These are phyloP conservation scores for Brachionus rubens DNA, from an alignment of 1,140 invertebrate genomes.

Conservation along the genomic window DNA sequence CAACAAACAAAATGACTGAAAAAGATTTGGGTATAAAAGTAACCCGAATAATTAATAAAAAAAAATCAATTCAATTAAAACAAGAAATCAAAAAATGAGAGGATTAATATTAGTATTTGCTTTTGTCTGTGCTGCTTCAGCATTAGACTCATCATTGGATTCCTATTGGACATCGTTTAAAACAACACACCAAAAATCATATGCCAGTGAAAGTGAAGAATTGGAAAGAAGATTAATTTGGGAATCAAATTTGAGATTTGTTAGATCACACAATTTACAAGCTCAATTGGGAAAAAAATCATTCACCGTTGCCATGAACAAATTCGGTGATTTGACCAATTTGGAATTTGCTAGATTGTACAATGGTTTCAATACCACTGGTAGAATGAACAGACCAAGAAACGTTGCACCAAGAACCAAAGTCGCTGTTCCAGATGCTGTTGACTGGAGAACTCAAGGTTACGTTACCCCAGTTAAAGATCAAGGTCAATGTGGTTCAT, in stretches of 20 bases:
- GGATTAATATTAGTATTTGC: constrained; percentile 4
- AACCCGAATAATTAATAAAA: not conserved
- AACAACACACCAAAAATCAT: constrained; percentile 12
- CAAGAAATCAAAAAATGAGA: constrained; percentile 15
- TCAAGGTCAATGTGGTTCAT: constrained; percentile 43
- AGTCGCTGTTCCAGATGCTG: constrained; percentile 30
- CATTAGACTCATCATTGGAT: constrained; percentile 28
- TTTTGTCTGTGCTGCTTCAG: constrained; percentile 24
- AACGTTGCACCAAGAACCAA: constrained; percentile 11
- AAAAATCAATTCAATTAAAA: not conserved
- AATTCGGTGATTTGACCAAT: constrained; percentile 44
- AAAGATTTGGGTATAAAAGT: constrained; percentile 18
- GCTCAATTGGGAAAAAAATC: constrained; percentile 19
- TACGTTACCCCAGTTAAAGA: constrained; percentile 44
- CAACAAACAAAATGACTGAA: not conserved
- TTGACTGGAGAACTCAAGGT: constrained; percentile 47
- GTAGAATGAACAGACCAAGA: not conserved
- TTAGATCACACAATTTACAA: constrained; percentile 45
- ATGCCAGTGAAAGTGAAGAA: not conserved
- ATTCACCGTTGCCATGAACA: constrained; percentile 40
- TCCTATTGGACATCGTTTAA: constrained; percentile 25
- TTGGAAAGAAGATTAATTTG: constrained; percentile 26
- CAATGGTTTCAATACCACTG: constrained; percentile 19
- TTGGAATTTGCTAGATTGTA: constrained; percentile 24
- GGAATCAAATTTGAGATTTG: constrained; percentile 23